These are phyloP conservation scores for Hypercompe scribonia DNA, from an alignment of 2,888 invertebrate species.

Conservation along the genomic window DNA sequence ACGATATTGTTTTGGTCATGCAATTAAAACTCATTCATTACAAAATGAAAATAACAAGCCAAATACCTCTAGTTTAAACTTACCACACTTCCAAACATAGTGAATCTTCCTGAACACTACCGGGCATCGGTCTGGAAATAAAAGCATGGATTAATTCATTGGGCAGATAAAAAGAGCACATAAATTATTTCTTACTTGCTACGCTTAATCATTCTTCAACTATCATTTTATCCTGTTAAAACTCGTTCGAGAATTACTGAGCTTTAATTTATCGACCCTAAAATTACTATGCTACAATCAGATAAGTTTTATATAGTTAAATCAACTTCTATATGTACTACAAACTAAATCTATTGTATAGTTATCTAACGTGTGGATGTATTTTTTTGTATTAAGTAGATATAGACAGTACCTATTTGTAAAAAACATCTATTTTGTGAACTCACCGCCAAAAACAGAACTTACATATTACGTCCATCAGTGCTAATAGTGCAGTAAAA, in stretches of 20 bases:
- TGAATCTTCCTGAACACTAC: slow-evolving; percentile 90
- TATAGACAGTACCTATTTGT: not conserved
- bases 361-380: not conserved
- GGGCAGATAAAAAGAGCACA: not conserved
- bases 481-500: slow-evolving; percentile 41
- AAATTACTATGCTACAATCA: not conserved
- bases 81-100: slow-evolving; percentile 94
- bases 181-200: not conserved
- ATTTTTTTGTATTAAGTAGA: not conserved
- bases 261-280: not conserved
- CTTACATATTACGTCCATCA: slow-evolving; percentile 32
- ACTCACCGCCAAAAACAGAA: slow-evolving; percentile 52
- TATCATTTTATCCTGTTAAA: not conserved
- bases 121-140: slow-evolving; percentile 90
- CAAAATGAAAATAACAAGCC: not conserved
- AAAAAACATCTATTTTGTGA: slow-evolving; percentile 6
- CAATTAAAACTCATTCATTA: slow-evolving; percentile 34
- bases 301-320: not conserved
- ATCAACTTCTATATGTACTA: not conserved
- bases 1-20: slow-evolving; percentile 50
- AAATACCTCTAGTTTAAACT: slow-evolving; percentile 57
- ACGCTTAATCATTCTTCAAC: not conserved
- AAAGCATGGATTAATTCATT: not conserved
- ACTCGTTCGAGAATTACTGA: not conserved
- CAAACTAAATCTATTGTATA: not conserved